Conservation (phyloP, 2,797 vertebrate genomes). For the Poeciliopsis gracilis region DNA sequence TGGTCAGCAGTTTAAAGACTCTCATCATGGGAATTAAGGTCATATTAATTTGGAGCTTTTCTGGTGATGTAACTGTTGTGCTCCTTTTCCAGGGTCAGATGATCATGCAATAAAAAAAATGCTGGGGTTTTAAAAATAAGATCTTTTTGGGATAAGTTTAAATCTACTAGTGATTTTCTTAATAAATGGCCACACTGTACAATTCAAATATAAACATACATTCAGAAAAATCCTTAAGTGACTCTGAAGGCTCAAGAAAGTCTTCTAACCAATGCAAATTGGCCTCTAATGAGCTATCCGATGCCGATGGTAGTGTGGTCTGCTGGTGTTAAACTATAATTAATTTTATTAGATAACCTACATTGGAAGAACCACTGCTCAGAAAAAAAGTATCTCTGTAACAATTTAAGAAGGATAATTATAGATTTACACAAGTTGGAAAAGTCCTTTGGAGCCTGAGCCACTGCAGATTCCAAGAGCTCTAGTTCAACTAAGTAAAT, state of each 20-base stretch:
- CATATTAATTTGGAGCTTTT: not conserved
- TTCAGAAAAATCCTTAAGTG: not conserved
- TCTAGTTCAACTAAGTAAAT: not conserved
- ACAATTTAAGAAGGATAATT: not conserved
- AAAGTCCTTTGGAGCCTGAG: not conserved
- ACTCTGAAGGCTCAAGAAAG: not conserved
- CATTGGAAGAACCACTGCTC: not conserved
- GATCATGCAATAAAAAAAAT: not conserved
- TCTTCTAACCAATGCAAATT: not conserved
- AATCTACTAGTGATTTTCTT: not conserved
- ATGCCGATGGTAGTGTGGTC: not conserved
- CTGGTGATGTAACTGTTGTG: not conserved
- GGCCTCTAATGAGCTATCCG: not conserved
- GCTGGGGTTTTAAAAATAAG: not conserved
- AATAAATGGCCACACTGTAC: not conserved
- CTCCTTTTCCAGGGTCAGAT: not conserved
- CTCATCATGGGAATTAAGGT: not conserved
- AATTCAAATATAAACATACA: not conserved
- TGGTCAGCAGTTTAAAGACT: not conserved
- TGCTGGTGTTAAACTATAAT: not conserved
- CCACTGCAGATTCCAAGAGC: not conserved
- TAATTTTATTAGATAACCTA: not conserved
- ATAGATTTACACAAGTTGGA: not conserved
- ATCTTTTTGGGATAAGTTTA: not conserved
- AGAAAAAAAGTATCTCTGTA: not conserved